These are phyloP conservation scores for Carpatolechia fugitivella DNA, from an alignment of 2,888 invertebrate genomes.

Conservation along the genomic window DNA sequence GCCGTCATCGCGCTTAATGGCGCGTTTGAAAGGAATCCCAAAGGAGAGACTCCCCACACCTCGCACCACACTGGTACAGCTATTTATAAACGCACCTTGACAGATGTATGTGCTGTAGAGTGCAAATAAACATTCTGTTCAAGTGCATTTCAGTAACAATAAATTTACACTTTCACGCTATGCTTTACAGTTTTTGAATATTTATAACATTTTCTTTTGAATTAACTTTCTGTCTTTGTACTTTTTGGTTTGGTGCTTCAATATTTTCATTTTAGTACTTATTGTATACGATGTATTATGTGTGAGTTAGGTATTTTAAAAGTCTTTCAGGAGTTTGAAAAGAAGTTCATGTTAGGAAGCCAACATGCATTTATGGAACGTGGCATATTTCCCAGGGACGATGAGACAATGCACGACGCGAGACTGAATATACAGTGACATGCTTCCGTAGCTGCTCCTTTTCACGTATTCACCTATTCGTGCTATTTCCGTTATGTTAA, in stretches of 20 bases:
- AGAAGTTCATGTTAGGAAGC: constrained; percentile 2
- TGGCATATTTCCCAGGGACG: constrained; percentile 1
- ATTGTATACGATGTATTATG: neutral
- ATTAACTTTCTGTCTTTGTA: neutral
- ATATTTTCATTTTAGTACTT: neutral
- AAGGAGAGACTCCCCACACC: constrained; percentile 26
- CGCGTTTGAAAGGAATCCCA: constrained; percentile 61
- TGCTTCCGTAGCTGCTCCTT: neutral
- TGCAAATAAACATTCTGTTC: constrained; percentile 11
- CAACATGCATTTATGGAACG: constrained; percentile 6
- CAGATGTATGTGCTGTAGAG: constrained; percentile 14
- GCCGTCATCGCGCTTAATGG: constrained; percentile 65
- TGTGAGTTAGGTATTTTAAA: constrained; percentile 1
- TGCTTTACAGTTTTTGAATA: neutral
- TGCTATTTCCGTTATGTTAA: no score
- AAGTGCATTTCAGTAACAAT: constrained; percentile 8
- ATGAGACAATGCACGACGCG: neutral
- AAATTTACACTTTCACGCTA: constrained; percentile 12
- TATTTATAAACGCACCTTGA: constrained; percentile 36
- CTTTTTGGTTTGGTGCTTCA: neutral
- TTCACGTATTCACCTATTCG: neutral
- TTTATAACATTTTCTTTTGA: neutral
- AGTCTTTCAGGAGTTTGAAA: neutral
- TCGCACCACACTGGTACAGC: constrained; percentile 21
- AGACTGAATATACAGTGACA: constrained; percentile 9